phyloP scores from a whole-genome alignment of 2,888 invertebrate genomes.

The Thymelicus sylvestris region DNA sequence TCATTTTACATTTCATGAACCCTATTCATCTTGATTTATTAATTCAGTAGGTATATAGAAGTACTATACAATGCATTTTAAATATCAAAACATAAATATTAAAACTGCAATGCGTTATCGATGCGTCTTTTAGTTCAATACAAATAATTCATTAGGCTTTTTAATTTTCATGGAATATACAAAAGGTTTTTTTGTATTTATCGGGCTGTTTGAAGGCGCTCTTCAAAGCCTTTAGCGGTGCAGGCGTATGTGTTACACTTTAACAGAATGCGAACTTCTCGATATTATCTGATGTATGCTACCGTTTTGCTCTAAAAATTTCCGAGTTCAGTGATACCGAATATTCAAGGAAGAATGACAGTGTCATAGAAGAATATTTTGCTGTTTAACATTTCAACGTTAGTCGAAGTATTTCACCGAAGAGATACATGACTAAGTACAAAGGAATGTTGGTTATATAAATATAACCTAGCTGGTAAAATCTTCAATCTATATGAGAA shows the following conservation, averaged over 20 bases:
- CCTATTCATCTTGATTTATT: too few species aligned
- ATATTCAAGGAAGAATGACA: too few species aligned
- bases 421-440: too few species aligned
- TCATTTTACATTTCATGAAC: too few species aligned
- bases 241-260: not conserved
- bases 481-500: too few species aligned
- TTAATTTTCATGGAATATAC: constrained; percentile 4
- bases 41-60: too few species aligned
- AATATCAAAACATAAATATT: not conserved
- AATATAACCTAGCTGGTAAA: too few species aligned
- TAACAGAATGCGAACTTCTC: not conserved
- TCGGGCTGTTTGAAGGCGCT: constrained; percentile 7
- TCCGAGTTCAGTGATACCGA: not conserved
- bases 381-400: too few species aligned
- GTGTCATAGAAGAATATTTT: too few species aligned
- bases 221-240: constrained; percentile 4
- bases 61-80: too few species aligned
- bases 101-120: not conserved
- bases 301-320: not conserved
- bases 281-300: not conserved
- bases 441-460: too few species aligned
- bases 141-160: constrained; percentile 5
- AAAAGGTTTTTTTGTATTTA: constrained; percentile 10
- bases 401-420: too few species aligned
- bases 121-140: not conserved